Evolutionary conservation across 2,888 invertebrate species (phyloP).

Genomic region (Eucera pruinosa): DNA sequence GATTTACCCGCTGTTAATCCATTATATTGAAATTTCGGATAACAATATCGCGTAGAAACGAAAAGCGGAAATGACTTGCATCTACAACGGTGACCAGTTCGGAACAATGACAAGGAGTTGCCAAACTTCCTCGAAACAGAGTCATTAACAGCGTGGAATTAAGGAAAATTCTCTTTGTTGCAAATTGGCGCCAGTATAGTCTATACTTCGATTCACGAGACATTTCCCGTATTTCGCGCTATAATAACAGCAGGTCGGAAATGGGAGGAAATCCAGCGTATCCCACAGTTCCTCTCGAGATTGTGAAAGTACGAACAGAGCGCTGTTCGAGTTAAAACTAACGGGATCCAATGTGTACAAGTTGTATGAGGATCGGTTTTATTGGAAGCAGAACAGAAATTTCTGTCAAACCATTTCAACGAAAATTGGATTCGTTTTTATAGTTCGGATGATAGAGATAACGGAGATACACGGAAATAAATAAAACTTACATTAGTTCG

Average conservation of each 20-base stretch:
- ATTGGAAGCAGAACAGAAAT: not conserved
- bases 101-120: constrained; percentile 23
- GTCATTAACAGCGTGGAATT: constrained; percentile 30
- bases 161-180: constrained; percentile 45
- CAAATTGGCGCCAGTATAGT: constrained; percentile 15
- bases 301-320: not conserved
- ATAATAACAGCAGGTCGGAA: not conserved
- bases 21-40: constrained; percentile 1
- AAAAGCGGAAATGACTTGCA: not conserved
- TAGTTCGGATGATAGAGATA: not conserved
- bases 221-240: not conserved
- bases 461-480: not conserved
- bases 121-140: constrained; percentile 15
- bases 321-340: constrained; percentile 2
- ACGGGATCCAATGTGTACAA: constrained; percentile 9
- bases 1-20: not conserved
- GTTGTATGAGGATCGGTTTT: constrained; percentile 10
- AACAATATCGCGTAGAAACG: not conserved
- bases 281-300: not conserved
- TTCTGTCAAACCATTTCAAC: not conserved
- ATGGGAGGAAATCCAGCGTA: not conserved
- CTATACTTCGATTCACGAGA: not conserved
- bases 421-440: constrained; percentile 18
- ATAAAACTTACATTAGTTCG: no score
- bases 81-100: not conserved